Base-by-base conservation (phyloP, 2,113 vertebrate species). In the Cyanoderma ruficeps region DNA sequence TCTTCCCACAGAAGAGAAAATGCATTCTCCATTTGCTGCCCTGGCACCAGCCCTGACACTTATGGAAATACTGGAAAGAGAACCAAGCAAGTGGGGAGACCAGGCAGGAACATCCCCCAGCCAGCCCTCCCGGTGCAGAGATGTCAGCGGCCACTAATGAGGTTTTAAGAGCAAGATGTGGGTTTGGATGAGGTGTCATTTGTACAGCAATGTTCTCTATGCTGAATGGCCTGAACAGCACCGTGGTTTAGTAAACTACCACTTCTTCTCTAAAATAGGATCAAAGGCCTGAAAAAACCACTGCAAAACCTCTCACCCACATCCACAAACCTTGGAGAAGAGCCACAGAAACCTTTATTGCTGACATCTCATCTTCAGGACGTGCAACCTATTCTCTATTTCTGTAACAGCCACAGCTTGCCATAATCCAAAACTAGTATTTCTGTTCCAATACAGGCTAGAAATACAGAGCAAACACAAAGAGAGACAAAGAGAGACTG, bases 91-190 rank as follows among this genome's bases (percentile, higher is more conserved):
- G 15, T 24, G 70, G 1, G 6, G 49, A 67, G 55, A 53, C 0
- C 56, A 33, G 23, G 60, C 30, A 69, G 50, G 30, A 55, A 28
- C 1, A 4, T 3, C 22, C 39, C 41, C 21, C 53, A 63, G 33
- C 17, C 13, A 4, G 10, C 56, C 21, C 46, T 20, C 25, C 56
- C 27, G 20, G 31, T 1, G 25, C 61, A 57, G 24, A 74, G 28
- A 68, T 18, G 8, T 25, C 79, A 65, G 13, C 0, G 0, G n/a
- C 41, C 4, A 9, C 64, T 39, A n/a, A 61, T 0, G 11, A 82
- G 44, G 22, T n/a, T 82, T 70, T 16, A 44, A 74, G 49, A 92
- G 75, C 12, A 70, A 59, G 23, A 25, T 15, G 39, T 52, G 61
- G 57, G 17, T 86, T 91, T 89, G 71, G 76, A 49, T 31, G 56